These are phyloP conservation scores for Caloenas nicobarica DNA, from an alignment of 2,113 vertebrate species.

Conservation along the genomic window DNA sequence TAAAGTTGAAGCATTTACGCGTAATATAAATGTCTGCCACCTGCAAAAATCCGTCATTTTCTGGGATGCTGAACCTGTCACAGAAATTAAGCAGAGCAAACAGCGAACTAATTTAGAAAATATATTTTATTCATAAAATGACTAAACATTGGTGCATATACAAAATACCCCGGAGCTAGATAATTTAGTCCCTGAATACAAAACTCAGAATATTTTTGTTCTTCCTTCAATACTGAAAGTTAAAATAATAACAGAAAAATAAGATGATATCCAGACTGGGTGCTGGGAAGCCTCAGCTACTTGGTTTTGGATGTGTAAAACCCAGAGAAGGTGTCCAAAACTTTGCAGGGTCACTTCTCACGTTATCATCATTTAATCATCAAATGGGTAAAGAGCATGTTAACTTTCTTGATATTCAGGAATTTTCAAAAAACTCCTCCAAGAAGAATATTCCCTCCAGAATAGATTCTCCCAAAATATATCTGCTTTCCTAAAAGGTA, in stretches of 20 bases:
- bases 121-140: slow-evolving; percentile 46
- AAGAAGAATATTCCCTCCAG: not conserved
- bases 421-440: not conserved
- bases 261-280: not conserved
- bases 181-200: not conserved
- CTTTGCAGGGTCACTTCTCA: not conserved
- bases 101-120: not conserved
- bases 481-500: not conserved
- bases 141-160: not conserved
- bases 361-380: not conserved
- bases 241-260: not conserved
- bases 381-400: not conserved
- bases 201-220: not conserved
- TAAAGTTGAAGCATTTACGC: not conserved
- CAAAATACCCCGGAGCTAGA: not conserved
- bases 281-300: not conserved
- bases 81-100: slow-evolving; percentile 7
- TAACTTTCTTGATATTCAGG: not conserved
- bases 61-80: not conserved
- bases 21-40: not conserved
- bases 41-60: not conserved
- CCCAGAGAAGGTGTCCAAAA: not conserved
- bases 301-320: not conserved
- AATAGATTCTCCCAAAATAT: not conserved
- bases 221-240: not conserved